A percentile compares a stretch with the other conserved stretches of the same genome.
These are phyloP conservation scores for Meriones unguiculatus DNA, from an alignment of 2,113 vertebrate species.

Conservation along the genomic window DNA sequence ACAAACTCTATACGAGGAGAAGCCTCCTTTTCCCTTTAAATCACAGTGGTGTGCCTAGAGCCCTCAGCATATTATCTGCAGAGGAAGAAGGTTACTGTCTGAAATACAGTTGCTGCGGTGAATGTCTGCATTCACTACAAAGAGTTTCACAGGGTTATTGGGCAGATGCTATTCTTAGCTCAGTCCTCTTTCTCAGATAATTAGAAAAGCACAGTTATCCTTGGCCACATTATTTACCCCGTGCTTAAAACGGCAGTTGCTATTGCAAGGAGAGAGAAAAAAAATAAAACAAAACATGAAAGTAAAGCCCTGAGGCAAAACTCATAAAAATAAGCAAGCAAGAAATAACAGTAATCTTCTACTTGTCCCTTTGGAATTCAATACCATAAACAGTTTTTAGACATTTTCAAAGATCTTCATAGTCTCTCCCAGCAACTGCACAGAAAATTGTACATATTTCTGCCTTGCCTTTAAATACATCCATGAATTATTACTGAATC, in stretches of 20 bases:
- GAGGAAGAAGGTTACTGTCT: background rate
- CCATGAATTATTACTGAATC: background rate
- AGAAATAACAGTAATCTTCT: background rate
- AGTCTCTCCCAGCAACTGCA: background rate
- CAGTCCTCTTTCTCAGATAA: background rate
- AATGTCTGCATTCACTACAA: background rate
- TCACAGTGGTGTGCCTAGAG: background rate
- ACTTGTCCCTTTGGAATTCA: background rate
- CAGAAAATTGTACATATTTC: background rate
- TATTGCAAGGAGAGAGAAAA: background rate
- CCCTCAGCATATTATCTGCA: background rate
- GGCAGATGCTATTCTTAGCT: background rate
- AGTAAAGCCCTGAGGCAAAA: background rate
- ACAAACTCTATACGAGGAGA: background rate
- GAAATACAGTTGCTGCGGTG: background rate
- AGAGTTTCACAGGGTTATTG: background rate
- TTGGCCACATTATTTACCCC: background rate
- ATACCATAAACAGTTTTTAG: background rate
- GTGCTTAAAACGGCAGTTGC: background rate
- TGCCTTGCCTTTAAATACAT: background rate
- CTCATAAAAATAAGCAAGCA: background rate
- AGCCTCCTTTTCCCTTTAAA: background rate
- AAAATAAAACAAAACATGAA: background rate
- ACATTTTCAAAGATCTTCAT: background rate
- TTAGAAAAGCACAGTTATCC: background rate